Evolutionary conservation across 2,113 vertebrate species (phyloP).

Genomic region (Andinoacara biseriatus): DNA sequence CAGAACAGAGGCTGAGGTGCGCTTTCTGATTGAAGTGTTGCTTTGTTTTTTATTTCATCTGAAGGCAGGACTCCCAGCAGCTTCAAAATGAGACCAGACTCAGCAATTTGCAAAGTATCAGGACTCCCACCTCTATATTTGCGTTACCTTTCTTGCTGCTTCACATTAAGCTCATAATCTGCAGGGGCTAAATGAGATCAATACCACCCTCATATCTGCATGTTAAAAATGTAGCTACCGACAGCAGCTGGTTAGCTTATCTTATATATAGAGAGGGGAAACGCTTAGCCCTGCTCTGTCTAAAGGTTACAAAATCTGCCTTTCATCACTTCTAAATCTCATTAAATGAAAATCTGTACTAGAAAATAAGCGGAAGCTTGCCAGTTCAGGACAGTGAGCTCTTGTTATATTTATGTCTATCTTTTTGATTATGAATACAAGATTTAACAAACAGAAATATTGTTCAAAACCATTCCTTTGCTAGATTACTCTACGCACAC

Average conservation of each 20-base stretch:
- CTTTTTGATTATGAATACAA: not conserved
- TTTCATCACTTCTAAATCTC: not conserved
- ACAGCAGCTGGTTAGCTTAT: not conserved
- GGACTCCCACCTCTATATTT: slow-evolving; percentile 12
- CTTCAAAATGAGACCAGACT: slow-evolving; percentile 31
- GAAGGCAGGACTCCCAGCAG: slow-evolving; percentile 17
- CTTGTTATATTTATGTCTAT: slow-evolving; percentile 13
- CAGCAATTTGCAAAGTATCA: slow-evolving; percentile 16
- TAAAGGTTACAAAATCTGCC: not conserved
- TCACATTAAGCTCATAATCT: not conserved
- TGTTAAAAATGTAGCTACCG: not conserved
- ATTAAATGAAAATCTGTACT: not conserved
- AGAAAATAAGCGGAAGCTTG: not conserved
- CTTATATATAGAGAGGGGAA: not conserved
- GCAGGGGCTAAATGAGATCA: slow-evolving; percentile 3
- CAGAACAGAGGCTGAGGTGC: slow-evolving; percentile 63
- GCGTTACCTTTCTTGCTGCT: not conserved
- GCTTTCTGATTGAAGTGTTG: slow-evolving; percentile 31
- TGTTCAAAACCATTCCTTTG: not conserved
- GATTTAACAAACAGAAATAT: not conserved
- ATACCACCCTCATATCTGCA: slow-evolving; percentile 15
- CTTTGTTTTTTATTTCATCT: slow-evolving; percentile 17
- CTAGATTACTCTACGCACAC: not conserved
- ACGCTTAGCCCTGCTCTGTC: not conserved
- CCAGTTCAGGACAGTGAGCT: not conserved